Conservation (phyloP, 2,888 invertebrate genomes). For the Erebia aethiops region DNA sequence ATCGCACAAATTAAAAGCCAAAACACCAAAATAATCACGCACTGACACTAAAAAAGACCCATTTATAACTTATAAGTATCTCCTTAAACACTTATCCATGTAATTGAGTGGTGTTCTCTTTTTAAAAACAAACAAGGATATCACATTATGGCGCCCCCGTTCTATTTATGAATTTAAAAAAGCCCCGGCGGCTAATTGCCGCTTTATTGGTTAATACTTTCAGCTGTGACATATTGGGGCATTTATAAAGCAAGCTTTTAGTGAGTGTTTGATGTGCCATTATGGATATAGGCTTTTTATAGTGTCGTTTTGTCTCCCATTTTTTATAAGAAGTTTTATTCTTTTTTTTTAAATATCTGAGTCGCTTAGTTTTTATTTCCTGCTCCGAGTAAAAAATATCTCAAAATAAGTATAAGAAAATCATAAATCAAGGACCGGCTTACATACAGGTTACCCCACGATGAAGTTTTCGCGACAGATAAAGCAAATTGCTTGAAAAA, state of each 20-base stretch:
- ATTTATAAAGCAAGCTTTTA: conserved; percentile 48
- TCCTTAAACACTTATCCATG: conserved; percentile 48
- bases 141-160: conserved; percentile 54
- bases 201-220: conserved; percentile 58
- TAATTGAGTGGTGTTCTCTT: conserved; percentile 46
- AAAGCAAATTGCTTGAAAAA: too few species aligned
- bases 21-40: conserved; percentile 30
- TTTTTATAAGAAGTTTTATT: not conserved
- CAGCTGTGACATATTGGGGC: conserved; percentile 58
- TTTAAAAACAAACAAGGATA: conserved; percentile 55
- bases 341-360: not conserved
- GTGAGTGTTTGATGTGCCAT: conserved; percentile 49
- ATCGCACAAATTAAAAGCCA: conserved; percentile 8
- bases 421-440: too few species aligned
- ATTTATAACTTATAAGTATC: conserved; percentile 40
- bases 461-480: too few species aligned
- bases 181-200: conserved; percentile 53
- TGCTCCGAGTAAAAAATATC: not conserved
- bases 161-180: conserved; percentile 45
- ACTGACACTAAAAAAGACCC: conserved; percentile 30
- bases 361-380: not conserved
- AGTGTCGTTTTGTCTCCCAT: conserved; percentile 9
- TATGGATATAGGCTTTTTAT: conserved; percentile 40
- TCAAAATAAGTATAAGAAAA: too few species aligned
- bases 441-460: too few species aligned